Base-by-base conservation (phyloP, 2,888 invertebrate species). In the Pharmacophagus antenor region DNA sequence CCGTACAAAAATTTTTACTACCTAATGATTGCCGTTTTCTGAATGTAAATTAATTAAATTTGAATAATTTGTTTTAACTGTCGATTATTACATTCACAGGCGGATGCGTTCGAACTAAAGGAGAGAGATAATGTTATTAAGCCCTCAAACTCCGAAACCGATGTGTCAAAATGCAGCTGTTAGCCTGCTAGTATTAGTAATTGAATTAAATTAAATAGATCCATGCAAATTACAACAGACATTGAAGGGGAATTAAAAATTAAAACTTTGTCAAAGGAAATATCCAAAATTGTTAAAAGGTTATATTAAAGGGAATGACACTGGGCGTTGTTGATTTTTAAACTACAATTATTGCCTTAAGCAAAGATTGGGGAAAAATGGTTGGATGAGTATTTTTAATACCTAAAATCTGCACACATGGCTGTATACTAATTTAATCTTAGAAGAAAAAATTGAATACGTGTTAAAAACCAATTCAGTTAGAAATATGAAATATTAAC, bases 161-260 rank as follows among this genome's bases (percentile, higher is more conserved):
- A 90, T 65, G 89, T 82, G 64, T 89, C 89, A 63, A 90, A 89
- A 69, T 90, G 90, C 76, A 84, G 82, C 70, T 90, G 90, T 84
- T 90, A 90, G 76, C 77, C 72, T 69, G 58, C 44, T 37, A 47
- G 37, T 56, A 58, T 65, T 65, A 61, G 60, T 59, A 66, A 60
- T 25, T 51, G n/a, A n/a, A n/a, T n/a, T n/a, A n/a, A 64, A 64
- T 63, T 23, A 50, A 47, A 23, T 49, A n/a, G 47, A 54, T 64
- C 66, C 31, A 46, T 65, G 62, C 65, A 66, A 63, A 67, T 64
- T 63, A 64, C 68, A 67, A 62, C 65, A 65, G 58, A 59, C 52
- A 60, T 42, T 54, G 41, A 49, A 12, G 20, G 44, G 42, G 6
- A 37, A n/a, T 15, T 2, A 37, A 37, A 37, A n/a, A n/a, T 0